Evolutionary conservation across 2,888 invertebrate genomes (phyloP).

Genomic region (Aporophyla nigra): DNA sequence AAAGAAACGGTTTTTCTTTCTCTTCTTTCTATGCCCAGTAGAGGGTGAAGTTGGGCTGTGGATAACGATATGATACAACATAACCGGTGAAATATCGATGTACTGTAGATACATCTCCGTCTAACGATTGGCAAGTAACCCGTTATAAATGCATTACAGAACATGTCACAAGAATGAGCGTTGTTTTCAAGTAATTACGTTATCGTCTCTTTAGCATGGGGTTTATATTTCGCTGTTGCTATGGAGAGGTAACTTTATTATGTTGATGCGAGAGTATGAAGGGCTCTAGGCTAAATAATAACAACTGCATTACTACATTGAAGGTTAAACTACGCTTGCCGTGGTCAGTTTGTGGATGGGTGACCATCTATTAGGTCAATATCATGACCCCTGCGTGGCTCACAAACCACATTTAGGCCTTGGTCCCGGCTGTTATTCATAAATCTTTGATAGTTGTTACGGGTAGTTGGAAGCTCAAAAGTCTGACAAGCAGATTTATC

Average conservation of each 20-base stretch:
- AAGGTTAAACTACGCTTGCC: not conserved
- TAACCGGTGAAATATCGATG: not conserved
- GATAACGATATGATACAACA: not conserved
- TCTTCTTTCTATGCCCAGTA: too few relatives aligned
- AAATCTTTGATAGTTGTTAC: not conserved
- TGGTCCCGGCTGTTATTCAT: not conserved
- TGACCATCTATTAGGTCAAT: not conserved
- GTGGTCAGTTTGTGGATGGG: not conserved
- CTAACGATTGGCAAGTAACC: conserved; percentile 9
- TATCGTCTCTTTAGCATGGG: not conserved
- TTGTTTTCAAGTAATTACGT: conserved; percentile 31
- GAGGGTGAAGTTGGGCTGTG: too few relatives aligned
- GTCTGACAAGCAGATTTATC: not conserved
- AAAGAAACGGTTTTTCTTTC: too few relatives aligned
- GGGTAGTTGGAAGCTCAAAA: not conserved
- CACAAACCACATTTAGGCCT: not conserved
- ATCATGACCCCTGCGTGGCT: not conserved
- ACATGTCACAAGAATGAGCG: conserved; percentile 22
- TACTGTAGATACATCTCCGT: not conserved
- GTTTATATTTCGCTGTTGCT: conserved; percentile 10
- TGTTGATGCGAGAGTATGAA: not conserved
- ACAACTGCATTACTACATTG: not conserved
- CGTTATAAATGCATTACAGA: conserved; percentile 18
- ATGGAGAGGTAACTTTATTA: conserved; percentile 1
- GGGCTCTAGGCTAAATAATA: not conserved